A percentile compares a stretch with the other conserved stretches of the same genome.
Conservation (phyloP, 2,888 invertebrate genomes). For the Pteria penguin region DNA sequence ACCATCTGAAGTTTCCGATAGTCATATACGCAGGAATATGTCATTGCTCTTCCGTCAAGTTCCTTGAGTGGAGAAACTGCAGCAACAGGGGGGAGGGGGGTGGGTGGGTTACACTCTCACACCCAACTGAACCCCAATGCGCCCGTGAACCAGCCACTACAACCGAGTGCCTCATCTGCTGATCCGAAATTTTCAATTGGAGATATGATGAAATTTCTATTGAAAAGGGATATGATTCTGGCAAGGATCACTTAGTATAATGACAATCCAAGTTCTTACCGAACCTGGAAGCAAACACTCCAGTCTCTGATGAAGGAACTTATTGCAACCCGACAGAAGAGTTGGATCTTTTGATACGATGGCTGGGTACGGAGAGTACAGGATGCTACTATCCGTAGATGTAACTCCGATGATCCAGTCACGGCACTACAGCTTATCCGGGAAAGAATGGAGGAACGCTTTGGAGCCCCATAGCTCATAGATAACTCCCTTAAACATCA, state of each 20-base stretch:
- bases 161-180: no score
- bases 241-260: constrained; percentile 7
- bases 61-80: no score
- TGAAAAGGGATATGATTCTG: constrained; percentile 15
- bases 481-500: constrained; percentile 12
- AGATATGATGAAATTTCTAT: constrained; percentile 16
- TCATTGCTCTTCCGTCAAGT: no score
- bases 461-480: constrained; percentile 11
- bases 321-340: constrained; percentile 8
- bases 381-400: not conserved
- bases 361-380: constrained; percentile 11
- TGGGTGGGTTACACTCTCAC: no score
- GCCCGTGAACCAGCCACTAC: no score
- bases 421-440: constrained; percentile 7
- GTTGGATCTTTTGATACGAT: constrained; percentile 7
- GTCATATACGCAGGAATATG: no score
- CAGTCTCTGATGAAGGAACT: constrained; percentile 8
- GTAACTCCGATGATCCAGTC: not conserved
- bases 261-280: constrained; percentile 20
- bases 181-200: no score
- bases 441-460: constrained; percentile 18
- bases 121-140: no score
- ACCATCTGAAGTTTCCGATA: no score
- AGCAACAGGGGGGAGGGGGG: no score
- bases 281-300: constrained; percentile 14